A percentile compares a stretch with the other conserved stretches of the same genome.
Evolutionary conservation across 2,888 invertebrate genomes (phyloP).

Genomic region (Therioaphis trifolii): DNA sequence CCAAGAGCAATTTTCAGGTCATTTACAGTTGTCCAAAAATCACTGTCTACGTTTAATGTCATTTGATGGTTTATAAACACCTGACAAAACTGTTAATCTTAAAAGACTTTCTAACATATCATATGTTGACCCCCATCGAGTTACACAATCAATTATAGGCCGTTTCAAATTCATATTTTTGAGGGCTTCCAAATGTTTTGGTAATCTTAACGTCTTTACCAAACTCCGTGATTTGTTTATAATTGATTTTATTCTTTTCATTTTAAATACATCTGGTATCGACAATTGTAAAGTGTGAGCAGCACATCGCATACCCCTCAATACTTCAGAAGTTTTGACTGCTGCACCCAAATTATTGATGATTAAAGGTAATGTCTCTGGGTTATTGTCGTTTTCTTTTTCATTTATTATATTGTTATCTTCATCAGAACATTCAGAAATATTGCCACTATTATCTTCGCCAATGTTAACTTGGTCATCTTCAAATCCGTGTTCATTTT

Average conservation of each 20-base stretch:
- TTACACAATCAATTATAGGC: conserved; percentile 9
- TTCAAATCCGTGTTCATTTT: neutral
- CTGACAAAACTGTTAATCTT: conserved; percentile 7
- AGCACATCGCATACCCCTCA: neutral
- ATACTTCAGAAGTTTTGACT: neutral
- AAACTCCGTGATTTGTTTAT: neutral
- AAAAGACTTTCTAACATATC: conserved; percentile 27
- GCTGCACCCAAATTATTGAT: too few species aligned
- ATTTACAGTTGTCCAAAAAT: neutral
- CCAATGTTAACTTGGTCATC: neutral
- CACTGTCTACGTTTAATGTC: too few species aligned
- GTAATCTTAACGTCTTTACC: conserved; percentile 19
- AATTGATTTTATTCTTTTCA: conserved; percentile 13
- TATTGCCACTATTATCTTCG: neutral
- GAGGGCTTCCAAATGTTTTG: neutral
- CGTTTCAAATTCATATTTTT: neutral
- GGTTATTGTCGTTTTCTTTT: neutral
- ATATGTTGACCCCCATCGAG: conserved; percentile 15
- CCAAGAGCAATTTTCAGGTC: neutral
- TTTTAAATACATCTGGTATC: conserved; percentile 10
- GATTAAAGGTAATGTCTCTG: neutral
- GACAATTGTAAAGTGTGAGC: conserved; percentile 27
- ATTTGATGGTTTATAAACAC: neutral
- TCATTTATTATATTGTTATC: neutral
- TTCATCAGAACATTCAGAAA: conserved; percentile 1